phyloP scores from a whole-genome alignment of 1,140 invertebrate species.

The Brachionus rubens region DNA sequence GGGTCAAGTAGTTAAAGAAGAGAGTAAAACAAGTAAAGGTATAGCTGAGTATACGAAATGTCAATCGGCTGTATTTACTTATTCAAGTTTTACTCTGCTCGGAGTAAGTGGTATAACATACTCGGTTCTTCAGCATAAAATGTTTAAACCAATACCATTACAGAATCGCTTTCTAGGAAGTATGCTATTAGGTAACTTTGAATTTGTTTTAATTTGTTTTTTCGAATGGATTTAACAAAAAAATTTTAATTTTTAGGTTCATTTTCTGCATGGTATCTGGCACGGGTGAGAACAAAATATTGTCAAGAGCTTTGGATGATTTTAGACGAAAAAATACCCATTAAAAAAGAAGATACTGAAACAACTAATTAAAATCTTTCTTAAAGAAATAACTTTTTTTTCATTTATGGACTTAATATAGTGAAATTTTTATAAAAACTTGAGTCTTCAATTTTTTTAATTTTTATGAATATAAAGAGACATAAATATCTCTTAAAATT shows the following conservation, averaged over 20 bases:
- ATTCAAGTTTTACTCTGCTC: slow-evolving; percentile 38
- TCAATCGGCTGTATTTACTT: slow-evolving; percentile 41
- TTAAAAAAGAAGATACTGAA: background rate
- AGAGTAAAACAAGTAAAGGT: slow-evolving; percentile 11
- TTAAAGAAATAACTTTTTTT: too few relatives aligned
- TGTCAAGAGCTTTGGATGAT: slow-evolving; percentile 36
- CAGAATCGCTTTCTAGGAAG: slow-evolving; percentile 17
- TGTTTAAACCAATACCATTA: slow-evolving; percentile 31
- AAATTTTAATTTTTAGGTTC: background rate
- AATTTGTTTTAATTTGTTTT: too few relatives aligned
- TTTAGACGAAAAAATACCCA: slow-evolving; percentile 12
- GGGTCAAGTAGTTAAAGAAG: slow-evolving; percentile 43
- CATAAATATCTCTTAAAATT: slow-evolving; percentile 20
- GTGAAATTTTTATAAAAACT: too few relatives aligned
- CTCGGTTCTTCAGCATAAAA: slow-evolving; percentile 25
- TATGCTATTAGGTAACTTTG: background rate
- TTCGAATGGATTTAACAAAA: too few relatives aligned
- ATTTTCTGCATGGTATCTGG: slow-evolving; percentile 43
- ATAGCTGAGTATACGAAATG: slow-evolving; percentile 44
- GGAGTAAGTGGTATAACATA: slow-evolving; percentile 23
- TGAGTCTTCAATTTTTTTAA: too few relatives aligned
- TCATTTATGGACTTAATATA: too few relatives aligned
- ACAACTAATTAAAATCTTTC: background rate
- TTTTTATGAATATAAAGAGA: too few relatives aligned
- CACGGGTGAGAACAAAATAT: slow-evolving; percentile 20